phyloP scores from a whole-genome alignment of 2,113 vertebrate species.

The Oxygymnocypris stewartii region DNA sequence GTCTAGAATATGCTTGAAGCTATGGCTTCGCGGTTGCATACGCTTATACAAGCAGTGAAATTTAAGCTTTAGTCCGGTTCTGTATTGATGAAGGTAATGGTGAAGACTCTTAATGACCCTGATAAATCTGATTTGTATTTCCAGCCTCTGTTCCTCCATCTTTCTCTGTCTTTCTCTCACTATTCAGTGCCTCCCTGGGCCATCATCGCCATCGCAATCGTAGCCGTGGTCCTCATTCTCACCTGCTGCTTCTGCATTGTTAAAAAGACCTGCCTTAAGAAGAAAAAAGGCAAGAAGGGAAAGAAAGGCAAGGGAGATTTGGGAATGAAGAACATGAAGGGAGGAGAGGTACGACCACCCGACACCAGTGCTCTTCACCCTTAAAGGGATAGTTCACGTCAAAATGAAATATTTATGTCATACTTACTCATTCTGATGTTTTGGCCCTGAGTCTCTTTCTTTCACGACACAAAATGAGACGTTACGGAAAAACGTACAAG shows the following conservation, averaged over 20 bases:
- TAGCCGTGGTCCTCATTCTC: conserved; percentile 88
- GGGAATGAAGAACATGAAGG: conserved; percentile 97
- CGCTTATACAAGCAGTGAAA: not conserved
- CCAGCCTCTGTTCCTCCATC: conserved; percentile 65
- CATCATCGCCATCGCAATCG: conserved; percentile 90
- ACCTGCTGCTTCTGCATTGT: conserved; percentile 98
- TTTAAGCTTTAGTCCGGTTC: not conserved
- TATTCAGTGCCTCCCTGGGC: conserved; percentile 91
- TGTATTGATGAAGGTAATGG: conserved; percentile 8
- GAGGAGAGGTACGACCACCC: conserved; percentile 75
- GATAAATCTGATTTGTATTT: conserved; percentile 58
- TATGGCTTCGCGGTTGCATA: not conserved
- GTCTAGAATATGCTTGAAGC: not conserved
- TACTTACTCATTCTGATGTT: not conserved
- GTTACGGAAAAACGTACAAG: not conserved
- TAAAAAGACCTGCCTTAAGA: conserved; percentile 99
- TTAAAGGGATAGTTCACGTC: conserved; percentile 4
- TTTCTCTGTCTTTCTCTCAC: conserved; percentile 49
- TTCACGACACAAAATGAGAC: not conserved
- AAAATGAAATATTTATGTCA: not conserved
- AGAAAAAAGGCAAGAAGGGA: conserved; percentile 97
- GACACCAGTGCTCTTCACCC: not conserved
- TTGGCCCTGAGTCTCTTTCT: not conserved
- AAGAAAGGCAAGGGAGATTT: conserved; percentile 97
- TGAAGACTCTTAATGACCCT: conserved; percentile 57